Base-by-base conservation (phyloP, 2,113 vertebrate species). In the Phoenicopterus ruber region DNA sequence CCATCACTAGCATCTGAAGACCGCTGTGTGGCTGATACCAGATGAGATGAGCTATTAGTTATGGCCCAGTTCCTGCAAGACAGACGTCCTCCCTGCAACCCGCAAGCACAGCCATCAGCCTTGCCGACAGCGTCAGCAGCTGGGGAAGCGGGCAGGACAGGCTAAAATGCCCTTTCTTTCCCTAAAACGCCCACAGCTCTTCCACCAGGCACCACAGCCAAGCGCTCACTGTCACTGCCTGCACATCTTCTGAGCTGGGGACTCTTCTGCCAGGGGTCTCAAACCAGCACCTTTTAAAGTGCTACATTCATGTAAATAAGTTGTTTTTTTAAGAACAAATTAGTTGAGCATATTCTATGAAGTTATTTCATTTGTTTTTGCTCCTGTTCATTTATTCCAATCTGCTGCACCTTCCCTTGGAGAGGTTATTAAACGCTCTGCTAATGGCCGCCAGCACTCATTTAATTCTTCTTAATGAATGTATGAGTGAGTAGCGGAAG, bases 381-480 rank as follows among this genome's bases (percentile, higher is more conserved):
- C 77, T 94, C 74, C 94, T 74, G 78, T 91, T 97, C 92, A 91
- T 97, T 97, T 96, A 96, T 95, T 95, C 95, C 87, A 92, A 94
- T 93, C 93, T 91, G 94, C 91, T 94, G 78, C 90, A 94, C 94
- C 96, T 98, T 95, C 96, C 97, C 93, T 92, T 72, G 90, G 86
- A 81, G 81, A 97, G 92, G 94, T 94, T 96, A 96, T 97, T 95
- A 96, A 96, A 94, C 5, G 82, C 86, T 95, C 94, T 94, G 93
- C 87, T 96, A 96, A 97, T 88, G 92, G 91, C 95, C 63, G 34
- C 97, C 96, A 95, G 86, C 65, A 82, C 94, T 97, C 94, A 40
- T 93, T 96, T 97, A 97, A 97, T 96, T 94, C 94, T 90, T 91
- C 95, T 82, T 98, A 88, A 94, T 94, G 95, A 96, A 96, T 67